Conservation (phyloP, 2,888 invertebrate genomes). For the Noctua janthina region DNA sequence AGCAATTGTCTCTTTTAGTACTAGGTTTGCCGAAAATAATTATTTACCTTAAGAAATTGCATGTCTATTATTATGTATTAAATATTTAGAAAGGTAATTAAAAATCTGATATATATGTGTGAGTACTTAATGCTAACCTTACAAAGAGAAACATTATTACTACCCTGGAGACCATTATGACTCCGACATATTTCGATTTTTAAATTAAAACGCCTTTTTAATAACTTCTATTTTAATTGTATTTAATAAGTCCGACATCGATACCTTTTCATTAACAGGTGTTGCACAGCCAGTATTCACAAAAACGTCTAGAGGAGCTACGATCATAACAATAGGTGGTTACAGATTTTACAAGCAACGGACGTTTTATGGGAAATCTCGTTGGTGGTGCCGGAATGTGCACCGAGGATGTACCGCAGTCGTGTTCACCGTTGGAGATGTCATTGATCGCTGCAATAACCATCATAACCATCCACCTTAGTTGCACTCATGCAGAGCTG, state of each 20-base stretch:
- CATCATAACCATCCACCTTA: conserved; percentile 64
- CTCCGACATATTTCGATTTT: too few relatives aligned
- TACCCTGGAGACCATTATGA: too few relatives aligned
- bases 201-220: too few relatives aligned
- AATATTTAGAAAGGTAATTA: too few relatives aligned
- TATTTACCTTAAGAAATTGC: too few relatives aligned
- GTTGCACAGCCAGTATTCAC: conserved; percentile 31
- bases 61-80: too few relatives aligned
- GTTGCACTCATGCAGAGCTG: not conserved
- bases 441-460: conserved; percentile 66
- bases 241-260: not conserved
- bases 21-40: too few relatives aligned
- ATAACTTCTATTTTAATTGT: too few relatives aligned
- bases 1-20: too few relatives aligned
- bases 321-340: conserved; percentile 66
- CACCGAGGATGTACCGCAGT: conserved; percentile 67
- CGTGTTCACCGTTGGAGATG: conserved; percentile 67
- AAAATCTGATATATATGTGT: too few relatives aligned
- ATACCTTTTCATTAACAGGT: not conserved
- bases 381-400: conserved; percentile 73
- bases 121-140: too few relatives aligned
- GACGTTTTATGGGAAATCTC: conserved; percentile 55
- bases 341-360: conserved; percentile 74
- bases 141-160: too few relatives aligned
- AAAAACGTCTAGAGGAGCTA: conserved; percentile 46